These are phyloP conservation scores for Lophius piscatorius DNA, from an alignment of 2,113 vertebrate genomes.

Conservation along the genomic window DNA sequence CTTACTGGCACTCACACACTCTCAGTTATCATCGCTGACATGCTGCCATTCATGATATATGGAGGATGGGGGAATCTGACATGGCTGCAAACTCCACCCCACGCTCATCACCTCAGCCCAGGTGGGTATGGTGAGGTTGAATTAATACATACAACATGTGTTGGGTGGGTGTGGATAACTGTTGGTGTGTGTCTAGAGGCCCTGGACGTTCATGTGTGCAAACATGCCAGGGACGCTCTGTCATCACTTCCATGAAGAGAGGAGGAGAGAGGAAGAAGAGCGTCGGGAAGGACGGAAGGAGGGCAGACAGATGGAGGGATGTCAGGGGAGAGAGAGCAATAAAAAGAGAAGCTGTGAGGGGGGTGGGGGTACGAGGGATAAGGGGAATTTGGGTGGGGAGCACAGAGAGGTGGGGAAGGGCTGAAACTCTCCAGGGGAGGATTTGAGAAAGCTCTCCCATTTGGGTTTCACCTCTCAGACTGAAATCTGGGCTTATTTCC, in stretches of 20 bases:
- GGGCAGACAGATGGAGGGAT: slow-evolving; percentile 54
- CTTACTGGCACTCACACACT: neutral
- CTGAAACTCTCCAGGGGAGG: slow-evolving; percentile 28
- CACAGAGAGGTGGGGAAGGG: slow-evolving; percentile 5
- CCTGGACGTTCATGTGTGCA: slow-evolving; percentile 63
- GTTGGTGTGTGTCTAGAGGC: slow-evolving; percentile 28
- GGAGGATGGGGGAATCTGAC: neutral
- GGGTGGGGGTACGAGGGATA: slow-evolving; percentile 25
- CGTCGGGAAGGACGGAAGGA: slow-evolving; percentile 32
- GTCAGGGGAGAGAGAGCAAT: slow-evolving; percentile 48
- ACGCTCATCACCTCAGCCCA: slow-evolving; percentile 14
- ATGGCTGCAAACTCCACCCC: slow-evolving; percentile 15
- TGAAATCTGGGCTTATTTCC: slow-evolving; percentile 57
- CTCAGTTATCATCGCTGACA: neutral
- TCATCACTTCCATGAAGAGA: slow-evolving; percentile 63
- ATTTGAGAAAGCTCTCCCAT: slow-evolving; percentile 54
- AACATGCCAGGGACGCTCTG: slow-evolving; percentile 71
- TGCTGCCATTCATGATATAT: neutral
- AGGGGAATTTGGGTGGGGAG: slow-evolving; percentile 19
- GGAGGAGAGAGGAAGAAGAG: slow-evolving; percentile 35
- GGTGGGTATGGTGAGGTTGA: slow-evolving; percentile 34
- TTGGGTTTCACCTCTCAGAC: slow-evolving; percentile 37
- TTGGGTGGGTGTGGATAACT: slow-evolving; percentile 22
- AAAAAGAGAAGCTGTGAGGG: slow-evolving; percentile 60
- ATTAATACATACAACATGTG: slow-evolving; percentile 62